These are phyloP conservation scores for Drosophila parvula DNA, from an alignment of 1,140 invertebrate species.

Conservation along the genomic window DNA sequence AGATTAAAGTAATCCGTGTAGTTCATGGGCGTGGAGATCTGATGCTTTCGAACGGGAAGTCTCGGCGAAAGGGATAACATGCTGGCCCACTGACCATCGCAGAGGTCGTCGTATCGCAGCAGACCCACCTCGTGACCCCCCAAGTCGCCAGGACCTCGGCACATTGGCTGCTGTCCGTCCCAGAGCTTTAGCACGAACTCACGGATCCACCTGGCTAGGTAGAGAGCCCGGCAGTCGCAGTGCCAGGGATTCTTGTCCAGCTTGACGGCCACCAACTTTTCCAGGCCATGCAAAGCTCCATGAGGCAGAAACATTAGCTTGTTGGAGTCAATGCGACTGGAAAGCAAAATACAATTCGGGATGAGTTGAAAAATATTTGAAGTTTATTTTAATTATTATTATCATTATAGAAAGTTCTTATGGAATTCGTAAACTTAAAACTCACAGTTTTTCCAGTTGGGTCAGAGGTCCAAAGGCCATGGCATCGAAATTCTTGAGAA, in stretches of 20 bases:
- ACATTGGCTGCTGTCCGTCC: constrained; percentile 89
- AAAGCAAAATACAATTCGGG: no score
- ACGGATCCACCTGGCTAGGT: constrained; percentile 88
- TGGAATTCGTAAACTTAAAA: constrained; percentile 22
- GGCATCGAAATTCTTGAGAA: constrained; percentile 85
- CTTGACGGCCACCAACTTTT: constrained; percentile 89
- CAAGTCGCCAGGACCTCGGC: constrained; percentile 89
- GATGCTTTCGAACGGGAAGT: constrained; percentile 85
- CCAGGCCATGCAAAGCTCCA: constrained; percentile 88
- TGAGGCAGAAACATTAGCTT: constrained; percentile 89
- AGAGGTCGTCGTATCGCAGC: constrained; percentile 91
- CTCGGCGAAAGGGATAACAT: constrained; percentile 90
- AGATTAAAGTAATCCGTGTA: constrained; percentile 83
- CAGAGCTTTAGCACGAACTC: constrained; percentile 88
- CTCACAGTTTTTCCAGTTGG: constrained; percentile 85
- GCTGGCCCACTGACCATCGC: constrained; percentile 93
- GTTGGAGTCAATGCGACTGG: constrained; percentile 91
- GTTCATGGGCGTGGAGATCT: constrained; percentile 78
- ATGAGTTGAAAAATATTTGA: no score
- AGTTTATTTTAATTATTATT: no score
- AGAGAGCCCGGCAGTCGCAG: constrained; percentile 92
- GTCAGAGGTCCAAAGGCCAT: constrained; percentile 85
- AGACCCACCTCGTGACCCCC: constrained; percentile 83
- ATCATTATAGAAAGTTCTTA: no score
- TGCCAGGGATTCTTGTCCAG: constrained; percentile 94